Conservation (phyloP, 2,797 vertebrate species). For the Siniperca undulata region DNA sequence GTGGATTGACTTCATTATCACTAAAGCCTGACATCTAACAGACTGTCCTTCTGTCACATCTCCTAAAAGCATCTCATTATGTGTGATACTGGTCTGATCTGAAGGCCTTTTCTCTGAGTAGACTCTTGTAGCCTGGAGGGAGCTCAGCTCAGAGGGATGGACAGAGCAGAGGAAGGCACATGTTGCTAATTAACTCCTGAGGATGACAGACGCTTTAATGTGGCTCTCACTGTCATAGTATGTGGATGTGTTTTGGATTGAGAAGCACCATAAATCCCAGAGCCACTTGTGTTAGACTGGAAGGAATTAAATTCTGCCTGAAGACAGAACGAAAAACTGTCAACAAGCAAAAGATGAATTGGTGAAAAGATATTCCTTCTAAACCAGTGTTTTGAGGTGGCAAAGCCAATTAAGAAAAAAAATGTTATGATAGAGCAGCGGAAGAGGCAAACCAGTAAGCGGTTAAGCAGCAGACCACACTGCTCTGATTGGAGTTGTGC, state of each 20-base stretch:
- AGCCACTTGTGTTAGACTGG: conserved; percentile 50
- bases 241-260: conserved; percentile 65
- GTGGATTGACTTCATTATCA: conserved; percentile 54
- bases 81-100: conserved; percentile 36
- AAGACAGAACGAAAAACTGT: conserved; percentile 60
- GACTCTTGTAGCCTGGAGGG: conserved; percentile 71
- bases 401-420: conserved; percentile 59
- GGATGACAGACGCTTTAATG: conserved; percentile 82
- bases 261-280: conserved; percentile 58
- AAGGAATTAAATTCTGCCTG: conserved; percentile 65
- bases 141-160: conserved; percentile 66
- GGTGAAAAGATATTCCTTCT: conserved; percentile 31
- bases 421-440: conserved; percentile 51
- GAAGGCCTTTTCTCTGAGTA: conserved; percentile 39
- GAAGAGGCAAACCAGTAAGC: conserved; percentile 42
- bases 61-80: conserved; percentile 57
- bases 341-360: conserved; percentile 64
- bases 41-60: conserved; percentile 52
- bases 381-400: conserved; percentile 66
- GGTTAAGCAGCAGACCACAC: conserved; percentile 16
- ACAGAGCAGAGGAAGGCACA: conserved; percentile 53
- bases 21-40: conserved; percentile 54
- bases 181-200: conserved; percentile 77
- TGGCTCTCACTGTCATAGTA: conserved; percentile 70
- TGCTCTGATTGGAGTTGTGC: conserved; percentile 13